Base-by-base conservation (phyloP, 2,888 invertebrate genomes). In the Auanema sp. region DNA sequence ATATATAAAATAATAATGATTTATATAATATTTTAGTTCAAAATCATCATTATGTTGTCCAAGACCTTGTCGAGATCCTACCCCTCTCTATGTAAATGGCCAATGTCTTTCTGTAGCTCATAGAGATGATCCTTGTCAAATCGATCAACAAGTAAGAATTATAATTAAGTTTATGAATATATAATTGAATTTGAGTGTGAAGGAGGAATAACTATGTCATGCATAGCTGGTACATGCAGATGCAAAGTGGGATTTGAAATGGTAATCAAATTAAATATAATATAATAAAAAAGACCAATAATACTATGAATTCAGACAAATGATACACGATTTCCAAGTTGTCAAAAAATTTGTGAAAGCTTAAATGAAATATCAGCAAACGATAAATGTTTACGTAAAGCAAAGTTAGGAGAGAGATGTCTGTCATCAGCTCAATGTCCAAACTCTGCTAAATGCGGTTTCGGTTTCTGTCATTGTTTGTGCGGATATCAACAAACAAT, bases 1-100 rank as follows among this genome's bases (percentile, higher is more conserved):
- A 52, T n/a, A 16, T 18, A 23, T 5, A n/a, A 2, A 23, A 65
- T 18, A 40, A 12, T 40, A 24, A 6, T 23, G 16, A 3, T 42
- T 40, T 52, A 21, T 23, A n/a, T 18, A 59, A 10, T 40, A n/a
- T n/a, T 60, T 58, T 49, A 70, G 70, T 52, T 83, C 79, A 79
- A 81, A 79, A 53, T 77, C 79, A 12, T 79, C 79, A 1, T 60
- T 84, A n/a, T 83, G 83, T 60, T 83, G 83, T 49, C 83, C 83
- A 6, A 56, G 78, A 59, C 83, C 83, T 18, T 83, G 83, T 58
- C 69, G 83, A 2, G 82, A 83, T 52, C 83, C 83, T 10, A 81
- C 80, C 16, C 83, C 83, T 8, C 74, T 83, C 40, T 83, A 81
- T 63, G 73, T 80, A 24, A 79, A 81, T 51, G 83, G 83, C 50